Conservation (phyloP, 2,797 vertebrate genomes). For the Falco naumanni region DNA sequence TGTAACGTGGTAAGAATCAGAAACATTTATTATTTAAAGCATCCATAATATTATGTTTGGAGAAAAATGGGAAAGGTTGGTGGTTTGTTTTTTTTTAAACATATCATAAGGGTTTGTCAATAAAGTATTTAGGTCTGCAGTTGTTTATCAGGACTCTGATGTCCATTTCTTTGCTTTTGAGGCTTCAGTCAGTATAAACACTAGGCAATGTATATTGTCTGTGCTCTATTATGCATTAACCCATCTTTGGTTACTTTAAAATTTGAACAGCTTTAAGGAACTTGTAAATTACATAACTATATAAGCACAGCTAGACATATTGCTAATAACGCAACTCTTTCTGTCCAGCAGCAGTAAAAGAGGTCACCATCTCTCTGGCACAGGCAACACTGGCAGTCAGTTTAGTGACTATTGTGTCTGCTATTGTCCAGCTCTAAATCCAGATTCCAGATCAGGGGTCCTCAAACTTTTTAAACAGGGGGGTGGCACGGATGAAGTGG, state of each 20-base stretch:
- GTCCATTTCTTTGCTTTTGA: neutral
- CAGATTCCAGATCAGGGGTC: neutral
- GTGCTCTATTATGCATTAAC: neutral
- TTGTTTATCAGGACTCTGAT: neutral
- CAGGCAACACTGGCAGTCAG: accelerated
- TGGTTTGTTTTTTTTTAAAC: neutral
- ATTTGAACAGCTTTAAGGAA: neutral
- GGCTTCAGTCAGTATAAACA: neutral
- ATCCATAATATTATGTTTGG: neutral
- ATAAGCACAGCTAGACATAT: neutral
- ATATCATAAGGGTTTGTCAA: neutral
- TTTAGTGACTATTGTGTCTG: neutral
- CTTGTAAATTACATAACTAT: neutral
- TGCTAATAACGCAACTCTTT: neutral
- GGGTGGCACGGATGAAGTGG: too few relatives aligned
- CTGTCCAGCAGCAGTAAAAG: neutral
- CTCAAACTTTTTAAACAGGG: too few relatives aligned
- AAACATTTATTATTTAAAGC: neutral
- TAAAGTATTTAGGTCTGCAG: neutral
- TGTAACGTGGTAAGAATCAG: neutral
- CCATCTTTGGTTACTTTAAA: neutral
- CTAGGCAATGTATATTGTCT: neutral
- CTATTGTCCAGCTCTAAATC: neutral
- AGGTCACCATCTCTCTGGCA: neutral
- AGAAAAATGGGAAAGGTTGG: neutral